Base-by-base conservation (phyloP, 2,113 vertebrate species). In the Ranitomeya imitator region DNA sequence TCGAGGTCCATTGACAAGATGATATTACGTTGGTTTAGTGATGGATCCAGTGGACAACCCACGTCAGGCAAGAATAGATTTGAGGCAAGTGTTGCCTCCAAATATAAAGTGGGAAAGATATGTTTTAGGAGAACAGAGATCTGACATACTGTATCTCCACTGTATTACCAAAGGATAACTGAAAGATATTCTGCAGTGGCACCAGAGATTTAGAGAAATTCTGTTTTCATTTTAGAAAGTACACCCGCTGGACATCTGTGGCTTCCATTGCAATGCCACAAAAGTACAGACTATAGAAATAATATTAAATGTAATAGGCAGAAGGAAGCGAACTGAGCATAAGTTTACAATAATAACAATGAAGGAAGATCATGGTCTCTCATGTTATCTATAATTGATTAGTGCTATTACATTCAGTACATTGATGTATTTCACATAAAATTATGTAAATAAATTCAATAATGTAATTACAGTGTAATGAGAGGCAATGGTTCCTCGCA, bases 381-480 rank as follows among this genome's bases (percentile, higher is more conserved):
- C 2, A 31, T 31, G 7, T 45, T 76, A 52, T 76, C 45, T 19
- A n/a, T 21, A 76, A 76, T 76, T 52, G 45, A 51, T 45, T 7
- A 21, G 11, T 11, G 21, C 37, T 51, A 52, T 76, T 76, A 76
- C 73, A 76, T 31, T 31, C 26, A 31, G 26, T 52, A 51, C 18
- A 52, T 51, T 76, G 9, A 71, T 31, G 67, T 19, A 7, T 12
- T 63, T 63, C 18, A 16, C 37, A 78, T 78, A 54, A 1, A 76
- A 45, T 9, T 54, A 78, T 78, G 37, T 12, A 78, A n/a, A 78
- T 78, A 21, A 12, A 78, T 45, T 74, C 4, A 8, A 54, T 78
- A 55, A 79, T 57, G 19, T 79, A 79, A 79, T 79, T n/a, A 54
- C 45, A 54, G 71, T 45, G 15, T 74, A 74, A 74, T 74, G 15